Percentiles rank a stretch among this genome's conserved stretches.
Evolutionary conservation across 2,888 invertebrate species (phyloP).

Genomic region (Petrolisthes cinctipes): DNA sequence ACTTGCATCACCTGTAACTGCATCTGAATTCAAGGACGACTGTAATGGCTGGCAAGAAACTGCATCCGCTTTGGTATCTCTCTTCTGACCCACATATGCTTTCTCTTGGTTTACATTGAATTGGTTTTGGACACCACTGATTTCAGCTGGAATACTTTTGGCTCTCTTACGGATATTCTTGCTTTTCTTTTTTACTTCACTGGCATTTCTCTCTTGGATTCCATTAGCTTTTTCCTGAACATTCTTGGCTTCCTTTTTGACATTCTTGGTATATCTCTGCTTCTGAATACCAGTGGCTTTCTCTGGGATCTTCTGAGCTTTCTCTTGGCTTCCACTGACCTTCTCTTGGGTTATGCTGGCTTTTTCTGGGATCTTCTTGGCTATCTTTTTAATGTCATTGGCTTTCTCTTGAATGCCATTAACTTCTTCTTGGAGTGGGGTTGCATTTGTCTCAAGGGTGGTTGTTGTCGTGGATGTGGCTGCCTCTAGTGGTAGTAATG

Average conservation of each 20-base stretch:
- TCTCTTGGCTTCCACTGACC: neutral
- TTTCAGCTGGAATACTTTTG: neutral
- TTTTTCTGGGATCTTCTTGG: neutral
- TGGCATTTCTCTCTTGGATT: no score
- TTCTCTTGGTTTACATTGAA: neutral
- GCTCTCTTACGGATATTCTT: neutral
- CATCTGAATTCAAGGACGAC: neutral
- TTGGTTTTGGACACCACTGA: neutral
- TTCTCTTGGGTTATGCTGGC: neutral
- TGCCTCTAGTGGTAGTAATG: conserved; percentile 51
- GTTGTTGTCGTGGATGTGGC: no score
- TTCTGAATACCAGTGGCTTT: no score
- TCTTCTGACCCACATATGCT: neutral
- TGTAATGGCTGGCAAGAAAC: neutral
- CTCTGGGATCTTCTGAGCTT: no score
- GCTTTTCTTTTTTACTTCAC: neutral
- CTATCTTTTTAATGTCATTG: no score
- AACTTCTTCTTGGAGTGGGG: neutral
- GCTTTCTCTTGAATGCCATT: no score
- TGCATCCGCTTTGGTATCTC: neutral
- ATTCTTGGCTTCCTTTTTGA: neutral
- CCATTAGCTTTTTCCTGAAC: no score
- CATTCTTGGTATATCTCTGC: neutral
- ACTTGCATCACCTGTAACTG: neutral
- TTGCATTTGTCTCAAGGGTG: neutral